phyloP scores from a whole-genome alignment of 2,888 invertebrate species.

The Campoplex nolae region DNA sequence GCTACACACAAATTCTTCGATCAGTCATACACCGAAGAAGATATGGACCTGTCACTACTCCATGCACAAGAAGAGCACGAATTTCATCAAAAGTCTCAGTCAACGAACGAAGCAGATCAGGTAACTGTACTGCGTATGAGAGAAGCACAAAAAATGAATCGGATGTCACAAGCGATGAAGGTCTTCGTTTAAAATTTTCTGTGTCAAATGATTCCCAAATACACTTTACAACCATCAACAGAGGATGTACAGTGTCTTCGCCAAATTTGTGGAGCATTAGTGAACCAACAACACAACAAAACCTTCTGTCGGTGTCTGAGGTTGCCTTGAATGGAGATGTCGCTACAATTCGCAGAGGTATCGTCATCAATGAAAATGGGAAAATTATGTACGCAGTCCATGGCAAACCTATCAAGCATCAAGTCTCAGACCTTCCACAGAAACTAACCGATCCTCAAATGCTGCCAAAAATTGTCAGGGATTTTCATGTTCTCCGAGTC shows the following conservation, averaged over 20 bases:
- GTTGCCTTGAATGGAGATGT: neutral
- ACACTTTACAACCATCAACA: neutral
- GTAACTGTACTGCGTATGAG: neutral
- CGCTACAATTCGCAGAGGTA: neutral
- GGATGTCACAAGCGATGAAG: neutral
- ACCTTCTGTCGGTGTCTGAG: slow-evolving; percentile 3
- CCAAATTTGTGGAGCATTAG: neutral
- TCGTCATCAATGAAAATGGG: neutral
- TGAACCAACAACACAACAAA: neutral
- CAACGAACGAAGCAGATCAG: neutral
- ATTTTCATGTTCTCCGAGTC: slow-evolving; percentile 3
- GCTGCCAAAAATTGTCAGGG: neutral
- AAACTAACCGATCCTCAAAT: neutral
- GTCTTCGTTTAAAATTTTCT: neutral
- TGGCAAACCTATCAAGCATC: neutral
- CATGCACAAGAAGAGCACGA: no score
- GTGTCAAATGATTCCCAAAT: neutral
- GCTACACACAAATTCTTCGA: neutral
- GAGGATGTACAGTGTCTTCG: neutral
- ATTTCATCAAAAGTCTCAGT: neutral
- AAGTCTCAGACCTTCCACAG: slow-evolving; percentile 1
- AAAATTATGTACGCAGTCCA: slow-evolving; percentile 7
- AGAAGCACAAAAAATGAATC: neutral
- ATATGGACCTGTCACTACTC: neutral
- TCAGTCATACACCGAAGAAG: neutral